Conservation (phyloP, 2,888 invertebrate species). For the Trissolcus japonicus region DNA sequence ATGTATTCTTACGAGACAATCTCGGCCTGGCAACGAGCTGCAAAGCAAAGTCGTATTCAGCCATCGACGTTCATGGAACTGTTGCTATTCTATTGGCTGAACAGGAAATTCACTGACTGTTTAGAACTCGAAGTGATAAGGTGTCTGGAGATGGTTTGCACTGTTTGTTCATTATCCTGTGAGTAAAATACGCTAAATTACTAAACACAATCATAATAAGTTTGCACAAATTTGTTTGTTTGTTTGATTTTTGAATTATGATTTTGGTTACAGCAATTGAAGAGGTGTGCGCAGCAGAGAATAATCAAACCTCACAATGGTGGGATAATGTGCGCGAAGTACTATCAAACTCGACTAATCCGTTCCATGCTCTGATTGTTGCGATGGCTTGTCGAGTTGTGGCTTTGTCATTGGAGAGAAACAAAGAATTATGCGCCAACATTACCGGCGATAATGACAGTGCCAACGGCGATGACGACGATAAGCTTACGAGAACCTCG, state of each 20-base stretch:
- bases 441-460: slow-evolving; percentile 61
- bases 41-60: slow-evolving; percentile 78
- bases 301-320: slow-evolving; percentile 86
- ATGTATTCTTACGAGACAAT: slow-evolving; percentile 73
- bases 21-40: slow-evolving; percentile 72
- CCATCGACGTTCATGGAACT: slow-evolving; percentile 84
- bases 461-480: slow-evolving; percentile 60
- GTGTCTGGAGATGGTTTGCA: slow-evolving; percentile 81
- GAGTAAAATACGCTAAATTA: slow-evolving; percentile 55
- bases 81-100: slow-evolving; percentile 84
- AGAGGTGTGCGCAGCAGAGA: slow-evolving; percentile 76
- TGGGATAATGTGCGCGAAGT: slow-evolving; percentile 88
- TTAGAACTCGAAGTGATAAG: slow-evolving; percentile 82
- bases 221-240: no score
- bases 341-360: slow-evolving; percentile 84
- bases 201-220: no score
- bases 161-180: slow-evolving; percentile 81
- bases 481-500: slow-evolving; percentile 69
- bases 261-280: slow-evolving; percentile 71
- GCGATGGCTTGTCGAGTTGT: slow-evolving; percentile 90
- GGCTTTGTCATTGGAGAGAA: slow-evolving; percentile 78
- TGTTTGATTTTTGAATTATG: not conserved
- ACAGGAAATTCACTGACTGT: slow-evolving; percentile 76
- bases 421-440: slow-evolving; percentile 67
- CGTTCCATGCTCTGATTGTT: slow-evolving; percentile 87